Evolutionary conservation across 2,888 invertebrate genomes (phyloP).

Genomic region (Hypena proboscidalis): DNA sequence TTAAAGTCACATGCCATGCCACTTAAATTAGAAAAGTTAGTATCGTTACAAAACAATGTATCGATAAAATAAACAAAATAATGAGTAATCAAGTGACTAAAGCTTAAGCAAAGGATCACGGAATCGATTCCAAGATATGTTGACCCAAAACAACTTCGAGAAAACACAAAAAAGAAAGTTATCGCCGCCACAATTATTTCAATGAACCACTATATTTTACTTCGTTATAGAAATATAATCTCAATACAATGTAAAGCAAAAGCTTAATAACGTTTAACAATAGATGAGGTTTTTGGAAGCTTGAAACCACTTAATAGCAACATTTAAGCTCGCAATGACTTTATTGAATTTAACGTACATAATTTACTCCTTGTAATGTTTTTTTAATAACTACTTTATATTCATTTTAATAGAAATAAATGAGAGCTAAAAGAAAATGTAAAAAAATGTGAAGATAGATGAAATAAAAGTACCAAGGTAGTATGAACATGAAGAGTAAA

Average conservation of each 20-base stretch:
- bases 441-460: constrained; percentile 52
- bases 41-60: constrained; percentile 35
- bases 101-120: constrained; percentile 60
- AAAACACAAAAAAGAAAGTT: constrained; percentile 31
- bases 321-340: constrained; percentile 42
- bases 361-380: constrained; percentile 84
- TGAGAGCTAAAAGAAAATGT: constrained; percentile 47
- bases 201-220: constrained; percentile 3
- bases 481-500: constrained; percentile 56
- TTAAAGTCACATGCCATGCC: constrained; percentile 68
- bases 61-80: constrained; percentile 38
- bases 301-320: constrained; percentile 52
- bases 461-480: constrained; percentile 54
- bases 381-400: constrained; percentile 75
- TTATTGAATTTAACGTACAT: constrained; percentile 50
- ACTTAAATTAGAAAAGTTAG: constrained; percentile 40
- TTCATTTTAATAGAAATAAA: constrained; percentile 54
- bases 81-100: constrained; percentile 41
- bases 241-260: constrained; percentile 26
- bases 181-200: constrained; percentile 14
- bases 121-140: constrained; percentile 79
- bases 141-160: constrained; percentile 35
- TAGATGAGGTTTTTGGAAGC: constrained; percentile 36
- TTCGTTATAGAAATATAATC: constrained; percentile 10
- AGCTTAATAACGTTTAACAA: constrained; percentile 29